Percentiles rank a stretch among this genome's conserved stretches.
Evolutionary conservation across 2,797 vertebrate species (phyloP).

Genomic region (Glyptemys insculpta): DNA sequence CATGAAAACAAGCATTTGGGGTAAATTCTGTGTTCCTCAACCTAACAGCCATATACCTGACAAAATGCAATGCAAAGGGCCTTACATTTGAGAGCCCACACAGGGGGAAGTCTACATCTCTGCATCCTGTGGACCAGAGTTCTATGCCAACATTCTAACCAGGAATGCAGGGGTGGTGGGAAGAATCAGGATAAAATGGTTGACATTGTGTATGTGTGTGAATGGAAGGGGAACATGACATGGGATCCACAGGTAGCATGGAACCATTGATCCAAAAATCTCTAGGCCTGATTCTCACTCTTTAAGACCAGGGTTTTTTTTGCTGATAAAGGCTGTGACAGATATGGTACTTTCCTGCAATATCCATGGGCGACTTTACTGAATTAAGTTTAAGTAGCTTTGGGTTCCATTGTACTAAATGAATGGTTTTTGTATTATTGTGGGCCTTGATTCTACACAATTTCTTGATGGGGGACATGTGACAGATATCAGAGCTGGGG

Average conservation of each 20-base stretch:
- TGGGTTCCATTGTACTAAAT: no score
- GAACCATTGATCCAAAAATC: no score
- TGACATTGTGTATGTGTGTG: not conserved
- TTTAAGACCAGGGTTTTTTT: no score
- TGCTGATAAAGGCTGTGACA: no score
- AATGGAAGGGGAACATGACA: not conserved
- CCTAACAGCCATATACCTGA: not conserved
- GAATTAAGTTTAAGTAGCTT: no score
- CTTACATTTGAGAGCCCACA: not conserved
- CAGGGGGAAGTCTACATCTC: not conserved
- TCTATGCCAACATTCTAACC: not conserved
- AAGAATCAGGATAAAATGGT: not conserved
- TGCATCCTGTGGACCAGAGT: not conserved
- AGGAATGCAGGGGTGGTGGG: not conserved
- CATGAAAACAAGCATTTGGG: not conserved
- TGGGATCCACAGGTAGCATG: not conserved
- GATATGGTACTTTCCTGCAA: no score
- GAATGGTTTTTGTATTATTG: no score
- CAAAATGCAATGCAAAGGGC: not conserved
- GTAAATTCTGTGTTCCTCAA: not conserved
- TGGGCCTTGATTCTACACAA: no score
- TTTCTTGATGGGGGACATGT: no score
- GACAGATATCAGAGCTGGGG: no score
- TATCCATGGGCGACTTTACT: no score
- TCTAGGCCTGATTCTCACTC: no score